phyloP scores from a whole-genome alignment of 2,113 vertebrate species.

The Oreocharis arfaki region DNA sequence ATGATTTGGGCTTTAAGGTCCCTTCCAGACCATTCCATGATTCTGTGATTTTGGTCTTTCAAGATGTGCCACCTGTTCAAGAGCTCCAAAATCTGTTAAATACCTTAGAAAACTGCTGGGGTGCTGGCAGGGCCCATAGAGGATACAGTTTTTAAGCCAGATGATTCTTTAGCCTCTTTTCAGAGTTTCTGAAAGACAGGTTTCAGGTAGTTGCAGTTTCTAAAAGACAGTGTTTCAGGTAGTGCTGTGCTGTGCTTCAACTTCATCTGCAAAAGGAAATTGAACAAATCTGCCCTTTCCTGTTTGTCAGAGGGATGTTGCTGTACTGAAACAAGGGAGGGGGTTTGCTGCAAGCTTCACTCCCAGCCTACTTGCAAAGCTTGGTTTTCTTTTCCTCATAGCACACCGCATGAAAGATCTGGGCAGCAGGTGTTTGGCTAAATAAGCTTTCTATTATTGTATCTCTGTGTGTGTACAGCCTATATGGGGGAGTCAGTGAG shows the following conservation, averaged over 20 bases:
- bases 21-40: background rate
- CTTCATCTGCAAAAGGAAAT: background rate
- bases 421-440: conserved; percentile 8
- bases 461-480: background rate
- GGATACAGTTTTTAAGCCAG: background rate
- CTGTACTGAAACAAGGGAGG: background rate
- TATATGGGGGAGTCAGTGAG: background rate
- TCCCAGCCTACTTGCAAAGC: background rate
- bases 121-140: background rate
- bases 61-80: background rate
- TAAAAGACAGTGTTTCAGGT: background rate
- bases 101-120: background rate
- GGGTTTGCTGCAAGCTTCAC: background rate
- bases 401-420: background rate
- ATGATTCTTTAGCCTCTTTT: background rate
- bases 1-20: background rate
- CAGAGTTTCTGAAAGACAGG: background rate
- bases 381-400: background rate
- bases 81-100: background rate
- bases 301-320: background rate
- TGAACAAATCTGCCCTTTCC: background rate
- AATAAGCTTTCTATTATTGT: background rate
- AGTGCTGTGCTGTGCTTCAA: background rate
- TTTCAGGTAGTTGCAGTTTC: background rate
- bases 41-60: background rate